Percentiles rank a stretch among this genome's conserved stretches.
These are phyloP conservation scores for Urocitellus parryii DNA, from an alignment of 2,113 vertebrate genomes.

Conservation along the genomic window DNA sequence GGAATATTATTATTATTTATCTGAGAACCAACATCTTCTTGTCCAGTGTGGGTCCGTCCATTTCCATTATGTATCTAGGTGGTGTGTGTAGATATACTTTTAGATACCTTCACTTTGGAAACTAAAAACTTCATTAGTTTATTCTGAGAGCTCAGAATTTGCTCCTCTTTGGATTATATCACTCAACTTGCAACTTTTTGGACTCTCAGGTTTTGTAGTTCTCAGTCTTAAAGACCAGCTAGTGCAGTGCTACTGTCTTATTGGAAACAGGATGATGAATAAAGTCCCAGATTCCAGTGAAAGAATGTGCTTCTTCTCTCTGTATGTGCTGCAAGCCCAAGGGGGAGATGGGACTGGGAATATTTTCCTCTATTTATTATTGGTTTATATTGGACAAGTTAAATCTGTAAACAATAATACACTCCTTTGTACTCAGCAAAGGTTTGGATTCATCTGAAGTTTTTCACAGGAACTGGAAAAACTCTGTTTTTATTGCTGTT, in stretches of 20 bases:
- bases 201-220: neutral
- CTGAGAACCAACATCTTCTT: neutral
- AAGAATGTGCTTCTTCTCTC: neutral
- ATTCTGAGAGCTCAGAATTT: neutral
- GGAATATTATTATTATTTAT: neutral
- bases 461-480: slow-evolving; percentile 30
- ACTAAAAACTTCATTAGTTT: neutral
- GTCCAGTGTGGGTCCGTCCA: neutral
- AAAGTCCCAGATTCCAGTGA: neutral
- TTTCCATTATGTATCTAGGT: neutral
- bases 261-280: neutral
- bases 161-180: neutral
- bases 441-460: neutral
- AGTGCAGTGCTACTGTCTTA: neutral
- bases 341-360: accelerated
- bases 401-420: neutral
- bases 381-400: neutral
- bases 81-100: neutral
- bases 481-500: neutral
- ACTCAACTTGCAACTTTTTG: neutral
- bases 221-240: neutral
- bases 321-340: accelerated
- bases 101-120: neutral
- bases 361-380: neutral
- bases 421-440: neutral